Conservation (phyloP, 1,140 invertebrate species). For the Calephelis nemesis region DNA sequence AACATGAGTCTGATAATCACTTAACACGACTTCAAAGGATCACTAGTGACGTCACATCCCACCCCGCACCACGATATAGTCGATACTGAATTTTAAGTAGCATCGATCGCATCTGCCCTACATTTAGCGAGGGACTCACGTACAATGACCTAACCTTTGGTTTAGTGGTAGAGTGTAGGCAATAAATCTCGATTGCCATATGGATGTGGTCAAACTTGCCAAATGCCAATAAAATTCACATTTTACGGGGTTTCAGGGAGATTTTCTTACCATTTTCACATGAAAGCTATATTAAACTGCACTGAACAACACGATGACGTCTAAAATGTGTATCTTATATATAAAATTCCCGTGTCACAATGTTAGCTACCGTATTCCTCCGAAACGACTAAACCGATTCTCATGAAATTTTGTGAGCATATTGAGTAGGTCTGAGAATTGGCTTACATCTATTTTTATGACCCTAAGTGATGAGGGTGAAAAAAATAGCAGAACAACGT, state of each 20-base stretch:
- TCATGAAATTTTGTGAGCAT: too few relatives aligned
- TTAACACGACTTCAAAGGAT: constrained; percentile 3
- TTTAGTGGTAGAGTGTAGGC: constrained; percentile 36
- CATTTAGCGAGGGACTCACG: constrained; percentile 39
- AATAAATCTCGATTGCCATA: constrained; percentile 27
- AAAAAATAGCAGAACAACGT: too few relatives aligned
- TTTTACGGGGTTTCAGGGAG: background rate
- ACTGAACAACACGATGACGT: too few relatives aligned
- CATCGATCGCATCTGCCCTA: constrained; percentile 41
- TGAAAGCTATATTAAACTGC: too few relatives aligned
- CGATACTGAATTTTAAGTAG: constrained; percentile 40
- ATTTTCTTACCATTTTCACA: background rate
- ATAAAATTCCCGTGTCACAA: too few relatives aligned
- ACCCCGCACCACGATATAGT: constrained; percentile 31
- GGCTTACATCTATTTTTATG: too few relatives aligned
- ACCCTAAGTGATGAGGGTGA: too few relatives aligned
- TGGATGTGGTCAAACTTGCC: background rate
- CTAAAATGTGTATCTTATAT: too few relatives aligned
- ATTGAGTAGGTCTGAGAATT: too few relatives aligned
- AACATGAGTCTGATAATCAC: background rate
- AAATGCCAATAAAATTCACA: background rate
- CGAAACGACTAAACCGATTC: too few relatives aligned
- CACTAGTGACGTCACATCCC: constrained; percentile 36
- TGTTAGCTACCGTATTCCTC: too few relatives aligned
- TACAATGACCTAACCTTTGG: constrained; percentile 41